Percentiles rank a stretch among this genome's conserved stretches.
Evolutionary conservation across 2,888 invertebrate species (phyloP).

Genomic region (Epistrophe grossulariae): DNA sequence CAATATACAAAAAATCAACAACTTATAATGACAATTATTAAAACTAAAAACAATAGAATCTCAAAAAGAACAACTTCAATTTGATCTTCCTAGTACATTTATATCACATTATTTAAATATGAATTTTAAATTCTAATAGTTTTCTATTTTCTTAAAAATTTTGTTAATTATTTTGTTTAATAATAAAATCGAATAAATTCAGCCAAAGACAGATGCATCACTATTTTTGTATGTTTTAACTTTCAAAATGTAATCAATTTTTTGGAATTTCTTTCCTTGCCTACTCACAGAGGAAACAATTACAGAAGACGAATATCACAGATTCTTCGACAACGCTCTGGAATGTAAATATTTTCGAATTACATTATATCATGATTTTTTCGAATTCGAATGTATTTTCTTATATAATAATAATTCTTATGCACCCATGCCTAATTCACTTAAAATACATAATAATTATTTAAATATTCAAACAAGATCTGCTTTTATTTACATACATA

Average conservation of each 20-base stretch:
- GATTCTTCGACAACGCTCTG: conserved; percentile 91
- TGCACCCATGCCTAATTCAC: conserved; percentile 54
- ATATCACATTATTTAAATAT: no score
- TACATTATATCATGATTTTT: conserved; percentile 2
- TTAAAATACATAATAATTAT: background rate
- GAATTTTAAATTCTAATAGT: no score
- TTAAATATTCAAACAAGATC: background rate
- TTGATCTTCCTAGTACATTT: background rate
- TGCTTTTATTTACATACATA: background rate
- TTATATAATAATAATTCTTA: conserved; percentile 26
- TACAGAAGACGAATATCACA: conserved; percentile 91
- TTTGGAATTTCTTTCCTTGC: conserved; percentile 73
- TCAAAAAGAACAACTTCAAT: conserved; percentile 8
- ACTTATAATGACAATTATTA: conserved; percentile 7
- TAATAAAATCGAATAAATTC: conserved; percentile 49
- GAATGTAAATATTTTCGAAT: conserved; percentile 87
- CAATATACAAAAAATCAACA: conserved; percentile 50
- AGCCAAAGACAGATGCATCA: background rate
- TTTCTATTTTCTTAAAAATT: conserved; percentile 16
- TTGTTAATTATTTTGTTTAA: conserved; percentile 31
- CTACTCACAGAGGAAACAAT: conserved; percentile 82
- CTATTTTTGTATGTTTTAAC: conserved; percentile 16
- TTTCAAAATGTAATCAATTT: conserved; percentile 47
- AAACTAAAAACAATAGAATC: conserved; percentile 36
- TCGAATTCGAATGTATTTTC: conserved; percentile 46